phyloP scores from a whole-genome alignment of 2,113 vertebrate species.

The Lasiurus borealis region DNA sequence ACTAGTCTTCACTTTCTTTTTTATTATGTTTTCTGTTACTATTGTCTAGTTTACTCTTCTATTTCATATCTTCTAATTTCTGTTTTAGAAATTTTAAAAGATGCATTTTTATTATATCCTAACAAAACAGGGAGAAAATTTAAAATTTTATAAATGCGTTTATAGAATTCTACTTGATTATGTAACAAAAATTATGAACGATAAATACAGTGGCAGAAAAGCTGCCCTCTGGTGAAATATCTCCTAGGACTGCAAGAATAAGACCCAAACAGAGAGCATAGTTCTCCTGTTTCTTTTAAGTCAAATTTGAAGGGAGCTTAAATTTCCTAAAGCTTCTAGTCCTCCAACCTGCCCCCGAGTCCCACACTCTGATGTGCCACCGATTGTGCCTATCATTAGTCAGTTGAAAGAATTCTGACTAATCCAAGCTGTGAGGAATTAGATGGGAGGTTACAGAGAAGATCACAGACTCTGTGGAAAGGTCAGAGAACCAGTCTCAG shows the following conservation, averaged over 20 bases:
- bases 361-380: neutral
- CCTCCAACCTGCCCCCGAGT: no score
- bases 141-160: neutral
- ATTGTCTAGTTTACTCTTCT: neutral
- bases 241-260: neutral
- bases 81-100: conserved; percentile 55
- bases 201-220: neutral
- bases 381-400: neutral
- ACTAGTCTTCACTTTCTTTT: conserved; percentile 9
- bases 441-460: neutral
- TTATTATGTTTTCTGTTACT: neutral
- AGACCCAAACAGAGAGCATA: neutral
- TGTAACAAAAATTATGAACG: conserved; percentile 47
- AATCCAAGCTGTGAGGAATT: neutral
- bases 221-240: neutral
- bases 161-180: neutral
- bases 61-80: conserved; percentile 31
- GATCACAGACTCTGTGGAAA: neutral
- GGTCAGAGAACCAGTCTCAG: neutral
- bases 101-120: conserved; percentile 34
- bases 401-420: conserved; percentile 1
- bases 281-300: neutral
- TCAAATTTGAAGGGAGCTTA: neutral
- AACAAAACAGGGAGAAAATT: conserved; percentile 34
- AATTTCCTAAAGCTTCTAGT: neutral